Evolutionary conservation across 1,140 invertebrate species (phyloP), one percentile per base, ranked within the genome.

Genomic region (Cotesia glomerata): DNA sequence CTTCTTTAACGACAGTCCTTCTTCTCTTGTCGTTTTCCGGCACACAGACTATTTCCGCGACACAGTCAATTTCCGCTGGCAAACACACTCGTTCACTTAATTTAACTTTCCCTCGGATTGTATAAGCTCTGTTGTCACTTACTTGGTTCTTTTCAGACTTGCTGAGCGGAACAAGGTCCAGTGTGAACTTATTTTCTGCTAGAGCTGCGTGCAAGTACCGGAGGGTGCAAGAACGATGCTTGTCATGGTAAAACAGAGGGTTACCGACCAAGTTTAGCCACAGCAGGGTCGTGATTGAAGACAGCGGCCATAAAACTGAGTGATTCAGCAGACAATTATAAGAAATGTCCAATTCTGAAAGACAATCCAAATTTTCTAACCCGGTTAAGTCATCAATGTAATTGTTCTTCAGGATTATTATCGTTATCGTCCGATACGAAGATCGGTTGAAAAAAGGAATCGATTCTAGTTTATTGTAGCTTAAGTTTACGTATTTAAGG

Each of bases 261-360:
- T 92, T 92, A 2, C 89, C 89, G 71, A 88, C 82, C 8, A 92
- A 78, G 69, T 88, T 89, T 7, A 92, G 66, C 78, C 83, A 88
- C 52, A 88, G 82, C 1, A 92, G 81, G 2, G 87, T 83, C 7
- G 88, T 80, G 72, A 92, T 84, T 52, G 86, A 86, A 66, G 88
- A 86, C 0, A 92, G 74, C 1, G 90, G 88, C 75, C 88, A 83
- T 1, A 92, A 80, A 11, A 82, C 76, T 35, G 83, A 84, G 78
- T 92, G 91, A 59, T 92, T 88, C n/a, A 88, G 80, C 63, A 92
- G 77, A 78, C 90, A 91, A 77, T 92, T 92, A 39, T 89, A 88
- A 0, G 90, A 89, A 11, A 92, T 76, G 84, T 92, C 90, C 59
- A 92, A 78, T 78, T 90, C 88, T 3, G 78, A 84, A 4, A 92